These are phyloP conservation scores for Osmerus mordax DNA, from an alignment of 2,113 vertebrate species.

Conservation along the genomic window DNA sequence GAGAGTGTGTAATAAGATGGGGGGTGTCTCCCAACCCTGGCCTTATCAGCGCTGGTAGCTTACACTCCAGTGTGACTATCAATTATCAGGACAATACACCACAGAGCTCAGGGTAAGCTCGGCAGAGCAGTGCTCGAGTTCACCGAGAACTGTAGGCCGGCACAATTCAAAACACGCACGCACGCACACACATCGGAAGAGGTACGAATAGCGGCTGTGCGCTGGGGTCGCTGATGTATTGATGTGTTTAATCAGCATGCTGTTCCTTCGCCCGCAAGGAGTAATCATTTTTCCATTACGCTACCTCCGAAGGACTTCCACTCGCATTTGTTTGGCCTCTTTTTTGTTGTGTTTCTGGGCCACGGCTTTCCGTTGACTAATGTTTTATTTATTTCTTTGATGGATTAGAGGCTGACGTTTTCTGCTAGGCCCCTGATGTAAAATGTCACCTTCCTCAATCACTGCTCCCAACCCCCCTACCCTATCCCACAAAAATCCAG, in stretches of 20 bases:
- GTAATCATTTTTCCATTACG: slow-evolving; percentile 47
- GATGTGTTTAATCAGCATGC: slow-evolving; percentile 42
- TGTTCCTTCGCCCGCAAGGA: slow-evolving; percentile 27
- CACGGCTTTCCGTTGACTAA: slow-evolving; percentile 23
- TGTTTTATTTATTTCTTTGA: slow-evolving; percentile 41
- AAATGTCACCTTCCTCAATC: slow-evolving; percentile 45
- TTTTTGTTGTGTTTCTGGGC: slow-evolving; percentile 16
- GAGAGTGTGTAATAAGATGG: background rate
- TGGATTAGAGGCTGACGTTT: slow-evolving; percentile 38
- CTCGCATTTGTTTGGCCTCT: slow-evolving; percentile 32
- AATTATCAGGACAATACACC: too few species aligned
- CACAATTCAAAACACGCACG: slow-evolving; percentile 3
- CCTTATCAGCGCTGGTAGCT: background rate
- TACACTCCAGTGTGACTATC: too few species aligned
- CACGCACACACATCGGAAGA: slow-evolving; percentile 2
- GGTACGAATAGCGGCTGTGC: background rate
- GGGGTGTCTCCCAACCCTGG: background rate
- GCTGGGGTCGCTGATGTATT: slow-evolving; percentile 10
- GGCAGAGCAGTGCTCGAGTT: too few species aligned
- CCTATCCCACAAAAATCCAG: background rate
- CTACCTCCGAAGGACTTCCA: slow-evolving; percentile 35
- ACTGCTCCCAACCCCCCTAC: slow-evolving; percentile 6
- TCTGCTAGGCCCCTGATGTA: slow-evolving; percentile 35
- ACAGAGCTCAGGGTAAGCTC: too few species aligned
- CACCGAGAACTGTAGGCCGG: too few species aligned